phyloP scores from a whole-genome alignment of 2,888 invertebrate species.

The Acrobeloides nanus region DNA sequence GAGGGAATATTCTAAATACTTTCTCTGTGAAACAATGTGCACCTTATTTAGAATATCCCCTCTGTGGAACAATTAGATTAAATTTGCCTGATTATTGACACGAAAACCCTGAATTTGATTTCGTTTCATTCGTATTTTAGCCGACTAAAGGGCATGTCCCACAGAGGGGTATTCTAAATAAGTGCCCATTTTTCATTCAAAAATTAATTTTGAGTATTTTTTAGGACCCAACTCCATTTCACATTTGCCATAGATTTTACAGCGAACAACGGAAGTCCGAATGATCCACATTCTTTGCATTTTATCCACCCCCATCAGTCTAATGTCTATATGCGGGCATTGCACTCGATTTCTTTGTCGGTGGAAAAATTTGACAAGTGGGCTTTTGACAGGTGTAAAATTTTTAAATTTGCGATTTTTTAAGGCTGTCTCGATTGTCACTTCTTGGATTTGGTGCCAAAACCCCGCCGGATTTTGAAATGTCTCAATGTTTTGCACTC shows the following conservation, averaged over 20 bases:
- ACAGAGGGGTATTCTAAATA: too few relatives aligned
- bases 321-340: conserved; percentile 58
- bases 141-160: too few relatives aligned
- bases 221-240: conserved; percentile 56
- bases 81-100: too few relatives aligned
- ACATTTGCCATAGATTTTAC: conserved; percentile 59
- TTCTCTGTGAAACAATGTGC: too few relatives aligned
- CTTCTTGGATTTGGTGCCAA: conserved; percentile 61
- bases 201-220: conserved; percentile 9
- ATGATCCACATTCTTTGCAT: conserved; percentile 54
- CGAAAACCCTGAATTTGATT: too few relatives aligned
- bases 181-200: not conserved
- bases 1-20: too few relatives aligned
- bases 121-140: too few relatives aligned
- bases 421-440: conserved; percentile 59
- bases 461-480: conserved; percentile 38
- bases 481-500: conserved; percentile 52
- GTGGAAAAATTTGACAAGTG: conserved; percentile 12
- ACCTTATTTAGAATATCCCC: too few relatives aligned
- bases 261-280: conserved; percentile 58
- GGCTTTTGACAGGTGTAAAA: not conserved
- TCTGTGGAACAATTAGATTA: too few relatives aligned
- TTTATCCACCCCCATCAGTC: conserved; percentile 56
- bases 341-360: conserved; percentile 29
- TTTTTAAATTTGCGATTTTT: conserved; percentile 22